phyloP scores from a whole-genome alignment of 2,888 invertebrate genomes.

The Orgyia antiqua region DNA sequence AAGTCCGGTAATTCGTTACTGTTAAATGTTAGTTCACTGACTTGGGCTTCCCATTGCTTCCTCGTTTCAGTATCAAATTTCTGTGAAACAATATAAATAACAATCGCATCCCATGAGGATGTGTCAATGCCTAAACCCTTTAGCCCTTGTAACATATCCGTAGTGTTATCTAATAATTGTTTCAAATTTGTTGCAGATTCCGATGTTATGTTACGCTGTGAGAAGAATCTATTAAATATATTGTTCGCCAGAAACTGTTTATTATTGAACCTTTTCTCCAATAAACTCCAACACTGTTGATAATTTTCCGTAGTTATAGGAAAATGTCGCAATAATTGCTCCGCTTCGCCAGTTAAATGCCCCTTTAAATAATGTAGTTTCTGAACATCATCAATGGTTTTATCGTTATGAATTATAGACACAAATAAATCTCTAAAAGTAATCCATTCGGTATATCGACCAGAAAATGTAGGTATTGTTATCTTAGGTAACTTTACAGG shows the following conservation, averaged over 20 bases:
- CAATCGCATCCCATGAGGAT: neutral
- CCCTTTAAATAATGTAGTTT: conserved; percentile 1
- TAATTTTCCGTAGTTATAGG: neutral
- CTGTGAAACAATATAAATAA: neutral
- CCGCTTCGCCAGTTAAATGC: neutral
- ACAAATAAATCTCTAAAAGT: neutral
- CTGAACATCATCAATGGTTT: neutral
- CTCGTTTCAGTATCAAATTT: neutral
- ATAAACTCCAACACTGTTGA: neutral
- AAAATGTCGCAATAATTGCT: neutral
- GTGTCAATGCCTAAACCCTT: neutral
- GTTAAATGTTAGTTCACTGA: neutral
- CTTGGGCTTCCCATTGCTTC: neutral
- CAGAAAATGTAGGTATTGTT: no score
- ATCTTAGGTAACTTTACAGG: no score
- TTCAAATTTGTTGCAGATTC: conserved; percentile 1
- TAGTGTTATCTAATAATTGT: conserved; percentile 1
- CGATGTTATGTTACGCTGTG: neutral
- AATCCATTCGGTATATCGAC: neutral
- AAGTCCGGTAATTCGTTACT: neutral
- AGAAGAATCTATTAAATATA: neutral
- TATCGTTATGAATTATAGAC: neutral
- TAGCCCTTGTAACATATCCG: neutral
- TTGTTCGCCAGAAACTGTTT: neutral
- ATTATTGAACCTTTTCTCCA: conserved; percentile 1